Evolutionary conservation across 2,888 invertebrate genomes (phyloP), one percentile per base, ranked within the genome.

Genomic region (Cynaeus angustus): DNA sequence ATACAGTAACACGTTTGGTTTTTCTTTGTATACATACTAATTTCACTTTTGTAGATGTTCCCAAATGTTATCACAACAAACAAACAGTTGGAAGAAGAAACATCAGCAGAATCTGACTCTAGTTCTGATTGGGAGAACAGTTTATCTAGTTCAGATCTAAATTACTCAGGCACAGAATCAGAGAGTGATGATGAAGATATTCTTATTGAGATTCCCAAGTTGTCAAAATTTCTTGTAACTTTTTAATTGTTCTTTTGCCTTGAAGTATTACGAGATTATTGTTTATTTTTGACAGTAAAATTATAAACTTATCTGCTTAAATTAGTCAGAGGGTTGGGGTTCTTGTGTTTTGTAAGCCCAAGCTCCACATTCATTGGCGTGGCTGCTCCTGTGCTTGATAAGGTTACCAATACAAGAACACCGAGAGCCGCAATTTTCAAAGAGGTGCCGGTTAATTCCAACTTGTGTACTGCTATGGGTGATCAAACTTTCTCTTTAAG

Each of bases 331-430:
- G 2, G 2, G 46, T 1, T 1, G 14, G 14, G 4, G 38, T 10
- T 53, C 37, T 5, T 43, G 59, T 26, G 62, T 53, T 45, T 59
- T 70, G 13, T 66, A 70, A 10, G 21, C 21, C 76, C 74, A 76
- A 16, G 61, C 68, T 12, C 87, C 87, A 75, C 87, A 88, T 5
- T 84, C 84, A 21, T 80, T 82, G 0, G 85, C 85, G 56, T 86
- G 84, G n/a, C 85, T 84, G 6, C 82, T 80, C 30, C 85, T 81
- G 76, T 88, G 88, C 74, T 87, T 87, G 12, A 84, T 81, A 13
- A 87, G 78, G 80, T 87, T 87, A 2, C 87, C 86, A 45, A 85
- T 79, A 71, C 87, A 87, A 0, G 87, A 86, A 76, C 87, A 88
- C 21, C 86, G 80, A 38, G 83, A 82, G 0, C 83, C 82, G 74